Conservation (phyloP, 2,113 vertebrate genomes). For the Peucedramus taeniatus region DNA sequence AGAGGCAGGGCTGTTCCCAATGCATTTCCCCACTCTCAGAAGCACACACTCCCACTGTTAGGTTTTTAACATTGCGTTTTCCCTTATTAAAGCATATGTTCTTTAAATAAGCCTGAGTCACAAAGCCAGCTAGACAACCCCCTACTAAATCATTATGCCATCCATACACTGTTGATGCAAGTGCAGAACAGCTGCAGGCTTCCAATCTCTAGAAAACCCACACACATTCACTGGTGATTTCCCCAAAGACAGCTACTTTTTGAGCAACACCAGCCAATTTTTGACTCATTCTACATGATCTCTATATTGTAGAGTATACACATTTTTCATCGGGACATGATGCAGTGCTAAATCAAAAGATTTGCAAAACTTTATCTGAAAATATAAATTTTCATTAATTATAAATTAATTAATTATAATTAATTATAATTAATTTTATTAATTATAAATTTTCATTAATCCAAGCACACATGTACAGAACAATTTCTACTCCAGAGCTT, state of each 20-base stretch:
- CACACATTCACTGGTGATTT: neutral
- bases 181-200: neutral
- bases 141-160: neutral
- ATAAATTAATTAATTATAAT: no score
- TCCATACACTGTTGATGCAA: neutral
- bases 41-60: neutral
- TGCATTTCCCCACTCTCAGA: neutral
- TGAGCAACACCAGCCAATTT: neutral
- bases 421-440: no score
- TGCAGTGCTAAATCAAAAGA: neutral
- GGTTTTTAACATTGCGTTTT: neutral
- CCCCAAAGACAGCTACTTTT: neutral
- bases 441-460: no score
- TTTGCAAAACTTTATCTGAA: neutral
- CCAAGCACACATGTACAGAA: neutral
- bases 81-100: neutral
- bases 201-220: neutral
- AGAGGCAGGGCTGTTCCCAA: neutral
- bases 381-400: no score
- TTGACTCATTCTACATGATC: neutral
- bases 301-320: neutral
- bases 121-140: neutral
- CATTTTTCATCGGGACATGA: neutral
- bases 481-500: neutral
- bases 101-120: neutral